Percentiles rank a stretch among this genome's conserved stretches.
phyloP scores from a whole-genome alignment of 2,888 invertebrate genomes.

The Pilophorus perplexus region DNA sequence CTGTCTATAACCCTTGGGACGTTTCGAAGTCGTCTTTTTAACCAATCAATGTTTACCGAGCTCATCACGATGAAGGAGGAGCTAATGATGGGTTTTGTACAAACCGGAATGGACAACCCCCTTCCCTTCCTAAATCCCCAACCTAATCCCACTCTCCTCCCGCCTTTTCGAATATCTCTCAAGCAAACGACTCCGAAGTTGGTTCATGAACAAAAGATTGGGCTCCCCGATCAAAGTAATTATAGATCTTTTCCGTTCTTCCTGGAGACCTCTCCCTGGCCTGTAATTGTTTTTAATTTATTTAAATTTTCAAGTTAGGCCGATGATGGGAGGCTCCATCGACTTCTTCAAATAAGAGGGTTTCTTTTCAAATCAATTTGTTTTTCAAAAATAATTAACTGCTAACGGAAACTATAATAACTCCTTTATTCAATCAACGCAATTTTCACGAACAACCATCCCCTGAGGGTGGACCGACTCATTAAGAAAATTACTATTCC shows the following conservation, averaged over 20 bases:
- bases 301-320: conserved; percentile 1
- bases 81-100: conserved; percentile 37
- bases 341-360: not conserved
- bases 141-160: not conserved
- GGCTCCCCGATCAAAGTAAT: conserved; percentile 7
- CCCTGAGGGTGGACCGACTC: too few relatives aligned
- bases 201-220: conserved; percentile 19
- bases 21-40: conserved; percentile 15
- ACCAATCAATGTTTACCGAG: conserved; percentile 39
- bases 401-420: too few relatives aligned
- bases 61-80: conserved; percentile 37
- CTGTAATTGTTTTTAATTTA: conserved; percentile 12
- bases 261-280: not conserved
- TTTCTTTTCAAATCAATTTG: not conserved
- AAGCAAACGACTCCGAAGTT: not conserved
- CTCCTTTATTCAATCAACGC: too few relatives aligned
- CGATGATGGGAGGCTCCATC: not conserved
- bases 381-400: too few relatives aligned
- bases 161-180: not conserved
- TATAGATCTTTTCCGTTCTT: conserved; percentile 5
- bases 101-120: conserved; percentile 26
- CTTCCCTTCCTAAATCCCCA: too few relatives aligned
- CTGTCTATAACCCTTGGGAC: conserved; percentile 16
- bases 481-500: too few relatives aligned
- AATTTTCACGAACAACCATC: too few relatives aligned